Evolutionary conservation across 2,888 invertebrate species (phyloP).

Genomic region (Rhorus exstirpatorius): DNA sequence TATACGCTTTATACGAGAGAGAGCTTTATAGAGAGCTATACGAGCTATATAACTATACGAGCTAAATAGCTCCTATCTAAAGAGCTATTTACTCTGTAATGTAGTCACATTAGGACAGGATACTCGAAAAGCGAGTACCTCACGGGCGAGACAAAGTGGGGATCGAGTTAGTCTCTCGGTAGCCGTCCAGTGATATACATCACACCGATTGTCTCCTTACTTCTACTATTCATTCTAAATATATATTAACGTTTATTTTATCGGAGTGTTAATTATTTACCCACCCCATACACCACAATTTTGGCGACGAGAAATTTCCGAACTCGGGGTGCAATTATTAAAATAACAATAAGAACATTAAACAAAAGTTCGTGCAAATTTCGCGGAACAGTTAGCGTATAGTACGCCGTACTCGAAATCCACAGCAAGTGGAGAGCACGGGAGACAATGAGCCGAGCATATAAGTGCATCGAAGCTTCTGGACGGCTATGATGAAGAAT

Average conservation of each 20-base stretch:
- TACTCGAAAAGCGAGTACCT: too few species aligned
- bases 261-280: background rate
- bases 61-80: too few species aligned
- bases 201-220: background rate
- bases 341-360: conserved; percentile 4
- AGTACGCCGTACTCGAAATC: conserved; percentile 20
- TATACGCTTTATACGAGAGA: too few species aligned
- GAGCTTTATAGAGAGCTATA: too few species aligned
- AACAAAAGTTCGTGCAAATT: background rate
- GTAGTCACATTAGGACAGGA: too few species aligned
- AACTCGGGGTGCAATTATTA: conserved; percentile 20
- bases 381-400: too few species aligned
- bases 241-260: background rate
- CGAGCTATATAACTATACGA: too few species aligned
- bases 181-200: conserved; percentile 9
- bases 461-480: too few species aligned
- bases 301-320: conserved; percentile 32
- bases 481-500: too few species aligned
- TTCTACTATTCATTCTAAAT: background rate
- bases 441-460: background rate
- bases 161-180: conserved; percentile 26
- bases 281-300: conserved; percentile 32
- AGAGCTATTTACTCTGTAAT: too few species aligned
- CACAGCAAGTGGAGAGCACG: conserved; percentile 5
- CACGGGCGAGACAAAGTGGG: background rate